Percentiles rank a stretch among this genome's conserved stretches.
Evolutionary conservation across 2,113 vertebrate genomes (phyloP).

Genomic region (Coracopsis vasa): DNA sequence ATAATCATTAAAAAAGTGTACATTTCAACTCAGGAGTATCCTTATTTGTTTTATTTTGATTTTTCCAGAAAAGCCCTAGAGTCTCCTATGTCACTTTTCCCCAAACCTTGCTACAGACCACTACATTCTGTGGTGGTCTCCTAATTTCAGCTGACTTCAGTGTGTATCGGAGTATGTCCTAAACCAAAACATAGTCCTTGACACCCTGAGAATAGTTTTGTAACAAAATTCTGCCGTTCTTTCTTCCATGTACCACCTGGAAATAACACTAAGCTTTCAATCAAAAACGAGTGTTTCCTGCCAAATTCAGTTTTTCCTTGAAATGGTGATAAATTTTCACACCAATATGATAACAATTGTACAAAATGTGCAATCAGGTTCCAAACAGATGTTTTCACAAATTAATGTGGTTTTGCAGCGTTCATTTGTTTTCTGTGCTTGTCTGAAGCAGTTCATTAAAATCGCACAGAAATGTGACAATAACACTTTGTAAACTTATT

Average conservation of each 20-base stretch:
- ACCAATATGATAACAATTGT: not conserved
- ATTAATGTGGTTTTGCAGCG: not conserved
- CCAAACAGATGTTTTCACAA: not conserved
- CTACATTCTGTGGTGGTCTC: accelerated
- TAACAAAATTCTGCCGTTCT: not conserved
- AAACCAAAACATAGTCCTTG: not conserved
- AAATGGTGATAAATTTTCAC: not conserved
- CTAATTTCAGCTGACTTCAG: not conserved
- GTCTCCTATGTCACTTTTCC: not conserved
- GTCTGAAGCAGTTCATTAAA: not conserved
- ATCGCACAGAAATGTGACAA: not conserved
- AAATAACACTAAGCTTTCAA: not conserved
- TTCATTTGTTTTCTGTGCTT: not conserved
- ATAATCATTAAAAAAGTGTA: not conserved
- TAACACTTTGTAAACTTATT: not conserved
- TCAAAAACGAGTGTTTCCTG: not conserved
- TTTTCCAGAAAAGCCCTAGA: not conserved
- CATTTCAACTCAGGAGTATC: not conserved
- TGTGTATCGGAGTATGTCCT: too few relatives aligned
- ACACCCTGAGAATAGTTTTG: not conserved
- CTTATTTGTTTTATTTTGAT: not conserved
- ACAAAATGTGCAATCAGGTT: accelerated
- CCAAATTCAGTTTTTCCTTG: not conserved
- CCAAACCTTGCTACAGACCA: not conserved
- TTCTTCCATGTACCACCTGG: not conserved